Percentiles rank a stretch among this genome's conserved stretches.
Conservation (phyloP, 2,888 invertebrate genomes). For the Nycteola revayana region DNA sequence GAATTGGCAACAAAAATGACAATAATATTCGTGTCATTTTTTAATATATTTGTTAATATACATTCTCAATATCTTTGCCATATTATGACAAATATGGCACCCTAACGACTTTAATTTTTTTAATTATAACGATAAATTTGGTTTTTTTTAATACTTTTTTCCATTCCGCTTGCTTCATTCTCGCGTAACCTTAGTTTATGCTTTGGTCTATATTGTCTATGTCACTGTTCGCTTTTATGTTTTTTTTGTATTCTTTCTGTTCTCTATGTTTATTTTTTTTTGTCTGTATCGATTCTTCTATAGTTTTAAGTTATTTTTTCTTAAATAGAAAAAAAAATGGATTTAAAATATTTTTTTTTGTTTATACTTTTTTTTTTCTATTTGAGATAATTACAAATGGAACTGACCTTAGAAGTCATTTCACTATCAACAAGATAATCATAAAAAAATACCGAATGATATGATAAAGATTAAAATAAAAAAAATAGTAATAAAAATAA, state of each 20-base stretch:
- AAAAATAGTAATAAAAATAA: too few species aligned
- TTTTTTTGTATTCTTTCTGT: constrained; percentile 39
- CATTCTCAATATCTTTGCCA: too few species aligned
- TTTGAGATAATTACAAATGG: constrained; percentile 6
- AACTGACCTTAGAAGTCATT: constrained; percentile 12
- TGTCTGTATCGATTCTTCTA: constrained; percentile 38
- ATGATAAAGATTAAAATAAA: too few species aligned
- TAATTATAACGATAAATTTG: too few species aligned
- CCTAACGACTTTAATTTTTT: too few species aligned
- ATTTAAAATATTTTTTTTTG: too few species aligned
- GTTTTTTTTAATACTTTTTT: constrained; percentile 9
- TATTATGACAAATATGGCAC: too few species aligned
- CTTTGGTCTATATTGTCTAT: constrained; percentile 40
- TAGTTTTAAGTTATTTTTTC: constrained; percentile 14
- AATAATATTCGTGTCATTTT: too few species aligned
- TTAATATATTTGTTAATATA: too few species aligned
- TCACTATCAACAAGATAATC: too few species aligned
- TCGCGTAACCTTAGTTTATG: constrained; percentile 49
- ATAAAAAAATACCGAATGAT: too few species aligned
- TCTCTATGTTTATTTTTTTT: constrained; percentile 17
- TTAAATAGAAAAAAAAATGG: constrained; percentile 13
- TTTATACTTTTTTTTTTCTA: constrained; percentile 10
- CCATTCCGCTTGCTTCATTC: constrained; percentile 60
- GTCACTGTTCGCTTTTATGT: constrained; percentile 42
- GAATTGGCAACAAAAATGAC: too few species aligned